Evolutionary conservation across 2,113 vertebrate species (phyloP).

Genomic region (Equus quagga): DNA sequence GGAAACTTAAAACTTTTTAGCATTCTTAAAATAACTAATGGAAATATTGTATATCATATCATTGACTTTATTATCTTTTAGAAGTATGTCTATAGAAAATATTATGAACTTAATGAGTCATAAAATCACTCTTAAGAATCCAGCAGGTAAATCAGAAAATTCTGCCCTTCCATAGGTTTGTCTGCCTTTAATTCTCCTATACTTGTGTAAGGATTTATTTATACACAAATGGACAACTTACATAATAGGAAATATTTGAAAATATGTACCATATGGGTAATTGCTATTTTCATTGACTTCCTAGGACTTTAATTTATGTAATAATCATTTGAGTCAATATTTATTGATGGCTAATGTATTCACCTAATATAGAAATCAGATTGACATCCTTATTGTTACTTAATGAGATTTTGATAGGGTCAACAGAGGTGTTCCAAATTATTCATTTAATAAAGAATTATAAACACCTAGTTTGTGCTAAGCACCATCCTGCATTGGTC

Average conservation of each 20-base stretch:
- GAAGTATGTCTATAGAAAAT: not conserved
- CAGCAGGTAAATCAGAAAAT: not conserved
- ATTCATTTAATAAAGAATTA: not conserved
- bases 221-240: not conserved
- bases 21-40: slow-evolving; percentile 46
- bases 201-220: slow-evolving; percentile 13
- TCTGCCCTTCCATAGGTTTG: not conserved
- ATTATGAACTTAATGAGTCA: not conserved
- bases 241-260: not conserved
- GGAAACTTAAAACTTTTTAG: not conserved
- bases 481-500: not conserved
- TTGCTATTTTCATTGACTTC: not conserved
- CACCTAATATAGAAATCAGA: not conserved
- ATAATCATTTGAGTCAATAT: not conserved
- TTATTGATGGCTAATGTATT: not conserved
- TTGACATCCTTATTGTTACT: not conserved
- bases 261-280: not conserved
- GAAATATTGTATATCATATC: not conserved
- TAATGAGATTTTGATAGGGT: not conserved
- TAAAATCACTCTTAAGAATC: not conserved
- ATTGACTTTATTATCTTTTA: slow-evolving; percentile 33
- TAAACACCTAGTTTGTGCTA: not conserved
- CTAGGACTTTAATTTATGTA: not conserved
- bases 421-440: not conserved
- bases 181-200: slow-evolving; percentile 8